Base-by-base conservation (phyloP, 2,113 vertebrate genomes). In the Scartelaos histophorus region DNA sequence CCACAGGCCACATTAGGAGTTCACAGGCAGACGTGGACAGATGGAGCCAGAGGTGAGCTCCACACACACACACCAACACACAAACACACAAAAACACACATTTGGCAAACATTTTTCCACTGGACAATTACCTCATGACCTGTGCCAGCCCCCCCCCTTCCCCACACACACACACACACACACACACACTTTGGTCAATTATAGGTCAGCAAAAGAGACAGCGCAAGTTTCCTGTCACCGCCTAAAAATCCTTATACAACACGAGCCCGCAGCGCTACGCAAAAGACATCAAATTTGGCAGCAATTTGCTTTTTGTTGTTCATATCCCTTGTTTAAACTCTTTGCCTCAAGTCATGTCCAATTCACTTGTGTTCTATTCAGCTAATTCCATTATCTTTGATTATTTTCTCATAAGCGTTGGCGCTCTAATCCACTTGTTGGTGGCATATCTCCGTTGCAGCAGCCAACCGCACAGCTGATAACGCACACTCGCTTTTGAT, bases 1-100 rank as follows among this genome's bases (percentile, higher is more conserved):
- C 88, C 85, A 84, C 88, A 90, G 82, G 82, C 81, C 87, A 85
- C 88, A 90, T 89, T 90, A 90, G 82, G 90, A 85, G 87, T 87
- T 89, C 82, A 82, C 85, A 88, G 88, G 85, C 87, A 84, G 88
- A 88, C 84, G 68, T 82, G 85, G 85, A 90, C 87, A 90, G 88
- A 88, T 86, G 87, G 87, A 88, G 81, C 84, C 85, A 90, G 87
- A 92, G 89, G 90, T 90, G 77, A 92, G 80, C 67, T 75, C 87
- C 82, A 78, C 84, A 80, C 76, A 82, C 22, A 61, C 79, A 70
- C 75, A 61, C 78, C 67, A 75, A 53, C 67, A 60, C 61, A 84
- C 72, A 71, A 76, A 81, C 17, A 60, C 79, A 70, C 76, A 57
- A 67, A 64, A 57, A 84, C 77, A 69, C 75, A 67, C 64, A 80